Percentiles rank a stretch among this genome's conserved stretches.
These are phyloP conservation scores for Asarcornis scutulata DNA, from an alignment of 2,113 vertebrate species.

Conservation along the genomic window DNA sequence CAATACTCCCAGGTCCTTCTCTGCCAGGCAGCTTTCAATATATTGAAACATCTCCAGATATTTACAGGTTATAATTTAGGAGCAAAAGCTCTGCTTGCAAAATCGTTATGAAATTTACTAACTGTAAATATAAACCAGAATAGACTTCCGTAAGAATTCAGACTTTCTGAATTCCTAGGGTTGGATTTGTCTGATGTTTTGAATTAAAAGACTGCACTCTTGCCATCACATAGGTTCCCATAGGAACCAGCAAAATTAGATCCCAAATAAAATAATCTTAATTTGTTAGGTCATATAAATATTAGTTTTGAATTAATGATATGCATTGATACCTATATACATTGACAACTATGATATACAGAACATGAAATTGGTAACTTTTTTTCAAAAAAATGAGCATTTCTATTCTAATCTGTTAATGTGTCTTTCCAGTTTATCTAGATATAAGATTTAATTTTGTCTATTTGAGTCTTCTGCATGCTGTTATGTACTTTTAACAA, in stretches of 20 bases:
- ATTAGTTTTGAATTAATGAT: background rate
- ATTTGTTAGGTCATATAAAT: background rate
- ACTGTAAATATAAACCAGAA: background rate
- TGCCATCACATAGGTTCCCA: background rate
- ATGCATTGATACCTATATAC: too few relatives aligned
- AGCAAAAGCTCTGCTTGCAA: background rate
- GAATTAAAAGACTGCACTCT: background rate
- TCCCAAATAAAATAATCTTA: background rate
- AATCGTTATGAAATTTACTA: background rate
- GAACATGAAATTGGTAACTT: background rate
- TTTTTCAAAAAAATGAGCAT: background rate
- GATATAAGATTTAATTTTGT: background rate
- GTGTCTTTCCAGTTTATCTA: background rate
- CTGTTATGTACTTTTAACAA: background rate
- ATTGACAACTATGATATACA: background rate
- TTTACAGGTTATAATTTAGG: background rate
- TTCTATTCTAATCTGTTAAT: background rate
- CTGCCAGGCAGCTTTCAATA: too few relatives aligned
- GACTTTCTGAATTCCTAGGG: background rate
- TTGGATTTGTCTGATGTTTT: background rate
- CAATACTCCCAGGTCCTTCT: too few relatives aligned
- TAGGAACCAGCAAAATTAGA: background rate
- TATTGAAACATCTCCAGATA: background rate
- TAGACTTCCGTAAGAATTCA: too few relatives aligned
- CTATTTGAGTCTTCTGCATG: background rate